These are phyloP conservation scores for Oligia latruncula DNA, from an alignment of 2,888 invertebrate species.

Conservation along the genomic window DNA sequence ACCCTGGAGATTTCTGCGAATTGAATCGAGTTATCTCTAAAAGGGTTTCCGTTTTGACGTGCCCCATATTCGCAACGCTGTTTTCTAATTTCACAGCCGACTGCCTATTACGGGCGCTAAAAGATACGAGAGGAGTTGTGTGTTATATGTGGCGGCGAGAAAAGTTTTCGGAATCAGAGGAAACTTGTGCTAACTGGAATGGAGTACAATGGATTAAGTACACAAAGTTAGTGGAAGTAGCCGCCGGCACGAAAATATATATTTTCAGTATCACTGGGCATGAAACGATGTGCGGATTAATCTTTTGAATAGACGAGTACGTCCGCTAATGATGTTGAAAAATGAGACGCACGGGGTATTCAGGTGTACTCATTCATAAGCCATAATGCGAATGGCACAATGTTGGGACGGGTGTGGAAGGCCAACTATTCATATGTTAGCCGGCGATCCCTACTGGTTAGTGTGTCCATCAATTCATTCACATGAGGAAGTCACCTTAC, in stretches of 20 bases:
- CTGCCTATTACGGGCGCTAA: constrained; percentile 69
- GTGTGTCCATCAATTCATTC: constrained; percentile 71
- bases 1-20: constrained; percentile 64
- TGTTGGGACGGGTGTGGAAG: constrained; percentile 86
- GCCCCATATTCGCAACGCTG: constrained; percentile 70
- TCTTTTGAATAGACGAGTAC: constrained; percentile 70
- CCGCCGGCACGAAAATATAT: constrained; percentile 38
- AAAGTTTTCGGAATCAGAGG: constrained; percentile 55
- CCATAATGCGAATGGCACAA: constrained; percentile 80
- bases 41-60: constrained; percentile 68
- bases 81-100: constrained; percentile 78
- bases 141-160: constrained; percentile 61
- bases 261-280: constrained; percentile 53
- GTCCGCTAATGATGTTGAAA: constrained; percentile 76
- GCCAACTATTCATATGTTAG: constrained; percentile 82
- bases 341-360: constrained; percentile 80
- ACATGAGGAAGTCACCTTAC: constrained; percentile 60
- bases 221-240: constrained; percentile 39
- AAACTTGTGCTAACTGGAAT: constrained; percentile 57
- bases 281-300: constrained; percentile 65
- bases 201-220: constrained; percentile 50
- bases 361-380: constrained; percentile 79
- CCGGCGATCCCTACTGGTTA: constrained; percentile 76
- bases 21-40: constrained; percentile 68
- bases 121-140: constrained; percentile 64